These are phyloP conservation scores for Drosophila mimica DNA, from an alignment of 2,888 invertebrate genomes.

Conservation along the genomic window DNA sequence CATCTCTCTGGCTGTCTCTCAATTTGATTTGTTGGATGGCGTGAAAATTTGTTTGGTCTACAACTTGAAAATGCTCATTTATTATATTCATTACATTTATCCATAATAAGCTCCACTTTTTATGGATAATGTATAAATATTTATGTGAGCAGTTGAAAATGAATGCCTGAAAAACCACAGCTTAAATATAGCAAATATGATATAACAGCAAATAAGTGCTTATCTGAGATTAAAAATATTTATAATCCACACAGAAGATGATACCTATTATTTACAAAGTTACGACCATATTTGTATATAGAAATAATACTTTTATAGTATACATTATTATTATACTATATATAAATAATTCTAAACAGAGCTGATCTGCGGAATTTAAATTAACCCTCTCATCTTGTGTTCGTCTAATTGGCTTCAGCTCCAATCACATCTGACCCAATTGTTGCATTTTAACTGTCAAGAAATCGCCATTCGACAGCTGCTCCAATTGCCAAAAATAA, in stretches of 20 bases:
- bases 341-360: background rate
- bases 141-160: background rate
- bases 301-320: background rate
- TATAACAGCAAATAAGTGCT: background rate
- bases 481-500: conserved; percentile 35
- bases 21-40: conserved; percentile 63
- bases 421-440: conserved; percentile 24
- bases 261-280: background rate
- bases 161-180: background rate
- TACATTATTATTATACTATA: background rate
- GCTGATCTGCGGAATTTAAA: background rate
- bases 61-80: conserved; percentile 43
- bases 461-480: conserved; percentile 22
- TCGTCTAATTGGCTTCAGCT: conserved; percentile 23
- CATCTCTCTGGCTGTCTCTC: conserved; percentile 39
- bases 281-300: too few relatives aligned
- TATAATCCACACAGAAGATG: background rate
- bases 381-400: background rate
- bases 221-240: background rate
- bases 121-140: background rate
- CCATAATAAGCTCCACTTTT: background rate
- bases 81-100: conserved; percentile 17
- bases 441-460: conserved; percentile 8
- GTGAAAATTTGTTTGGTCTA: conserved; percentile 57
- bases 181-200: background rate